These are phyloP conservation scores for Onthophagus sagittarius DNA, from an alignment of 2,888 invertebrate species.

Conservation along the genomic window DNA sequence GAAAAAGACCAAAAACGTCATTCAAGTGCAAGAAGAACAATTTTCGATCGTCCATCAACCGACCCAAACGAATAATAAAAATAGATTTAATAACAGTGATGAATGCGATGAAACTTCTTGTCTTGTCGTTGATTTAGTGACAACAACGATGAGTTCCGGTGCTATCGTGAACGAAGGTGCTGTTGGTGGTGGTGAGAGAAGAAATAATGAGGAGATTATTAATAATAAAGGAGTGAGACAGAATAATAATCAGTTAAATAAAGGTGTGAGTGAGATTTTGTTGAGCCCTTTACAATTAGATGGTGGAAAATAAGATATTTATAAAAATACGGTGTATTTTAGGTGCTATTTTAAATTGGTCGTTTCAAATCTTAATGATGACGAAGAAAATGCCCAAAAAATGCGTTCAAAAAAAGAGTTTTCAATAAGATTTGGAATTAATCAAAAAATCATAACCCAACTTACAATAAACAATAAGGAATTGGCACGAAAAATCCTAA, in stretches of 20 bases:
- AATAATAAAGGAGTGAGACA: slow-evolving; percentile 34
- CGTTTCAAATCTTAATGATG: not conserved
- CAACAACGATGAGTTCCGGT: slow-evolving; percentile 53
- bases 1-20: slow-evolving; percentile 30
- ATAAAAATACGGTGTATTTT: not conserved
- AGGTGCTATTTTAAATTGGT: not conserved
- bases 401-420: not conserved
- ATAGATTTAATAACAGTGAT: too few species aligned
- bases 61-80: slow-evolving; percentile 27
- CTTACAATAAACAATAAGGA: not conserved
- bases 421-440: not conserved
- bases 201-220: slow-evolving; percentile 30
- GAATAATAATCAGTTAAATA: too few species aligned
- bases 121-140: slow-evolving; percentile 38
- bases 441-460: not conserved
- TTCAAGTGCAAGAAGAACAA: slow-evolving; percentile 29
- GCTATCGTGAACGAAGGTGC: slow-evolving; percentile 38
- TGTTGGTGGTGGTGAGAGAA: slow-evolving; percentile 26
- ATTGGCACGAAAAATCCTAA: not conserved
- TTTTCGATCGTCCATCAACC: not conserved
- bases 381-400: not conserved
- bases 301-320: slow-evolving; percentile 41
- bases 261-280: slow-evolving; percentile 56
- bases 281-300: slow-evolving; percentile 61
- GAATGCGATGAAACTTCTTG: slow-evolving; percentile 22